A percentile compares a stretch with the other conserved stretches of the same genome.
Conservation (phyloP, 2,113 vertebrate genomes). For the Ancistrus triradiatus region DNA sequence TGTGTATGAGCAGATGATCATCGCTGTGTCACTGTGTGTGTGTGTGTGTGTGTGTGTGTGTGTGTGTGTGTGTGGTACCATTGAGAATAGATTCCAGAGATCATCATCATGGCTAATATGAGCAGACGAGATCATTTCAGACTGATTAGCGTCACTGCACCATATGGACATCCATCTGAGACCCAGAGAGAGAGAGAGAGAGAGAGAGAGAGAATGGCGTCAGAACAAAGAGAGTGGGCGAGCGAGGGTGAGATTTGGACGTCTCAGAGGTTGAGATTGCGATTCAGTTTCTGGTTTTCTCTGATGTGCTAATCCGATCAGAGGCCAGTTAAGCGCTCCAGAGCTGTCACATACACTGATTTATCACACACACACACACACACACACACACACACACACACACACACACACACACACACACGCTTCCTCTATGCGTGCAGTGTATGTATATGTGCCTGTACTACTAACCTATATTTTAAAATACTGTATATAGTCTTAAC, state of each 20-base stretch:
- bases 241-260: neutral
- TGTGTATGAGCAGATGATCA: neutral
- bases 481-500: too few relatives aligned
- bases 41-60: conserved; percentile 41
- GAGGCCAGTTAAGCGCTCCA: conserved; percentile 13
- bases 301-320: conserved; percentile 22
- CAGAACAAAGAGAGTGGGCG: neutral
- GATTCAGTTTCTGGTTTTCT: conserved; percentile 1
- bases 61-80: conserved; percentile 29
- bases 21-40: conserved; percentile 32
- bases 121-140: conserved; percentile 39
- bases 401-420: conserved; percentile 26
- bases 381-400: conserved; percentile 28
- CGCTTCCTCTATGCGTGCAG: neutral
- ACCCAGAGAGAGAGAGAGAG: conserved; percentile 23
- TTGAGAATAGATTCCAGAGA: conserved; percentile 21
- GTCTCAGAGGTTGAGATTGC: neutral
- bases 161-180: conserved; percentile 23
- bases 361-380: conserved; percentile 37
- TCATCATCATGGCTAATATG: conserved; percentile 38
- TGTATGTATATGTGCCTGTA: too few relatives aligned
- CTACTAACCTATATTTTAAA: too few relatives aligned
- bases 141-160: conserved; percentile 26
- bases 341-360: conserved; percentile 14
- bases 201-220: conserved; percentile 17